Conservation (phyloP, 2,888 invertebrate genomes). For the Osmoderma eremita region DNA sequence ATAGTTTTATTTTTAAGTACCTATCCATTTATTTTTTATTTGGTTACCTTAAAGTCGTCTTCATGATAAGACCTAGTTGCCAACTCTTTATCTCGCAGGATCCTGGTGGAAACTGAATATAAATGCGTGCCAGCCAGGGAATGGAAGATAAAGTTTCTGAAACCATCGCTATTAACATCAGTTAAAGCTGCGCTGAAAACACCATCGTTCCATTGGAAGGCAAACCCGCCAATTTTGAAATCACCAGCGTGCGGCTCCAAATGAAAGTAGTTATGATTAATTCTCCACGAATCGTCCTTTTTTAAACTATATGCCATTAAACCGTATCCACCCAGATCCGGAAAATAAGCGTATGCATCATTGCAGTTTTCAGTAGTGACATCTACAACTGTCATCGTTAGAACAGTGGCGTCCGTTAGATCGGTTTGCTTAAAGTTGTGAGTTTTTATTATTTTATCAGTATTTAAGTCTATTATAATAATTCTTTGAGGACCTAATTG, state of each 20-base stretch:
- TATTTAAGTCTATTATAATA: slow-evolving; percentile 74
- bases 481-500: slow-evolving; percentile 70
- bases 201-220: slow-evolving; percentile 84
- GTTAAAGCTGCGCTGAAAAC: slow-evolving; percentile 78
- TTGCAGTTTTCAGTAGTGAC: slow-evolving; percentile 68
- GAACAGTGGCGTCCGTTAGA: slow-evolving; percentile 64
- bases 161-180: slow-evolving; percentile 65
- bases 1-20: too few species aligned
- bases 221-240: slow-evolving; percentile 72
- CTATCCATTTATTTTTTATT: too few species aligned
- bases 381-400: slow-evolving; percentile 78
- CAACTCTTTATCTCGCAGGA: slow-evolving; percentile 68
- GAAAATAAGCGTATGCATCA: slow-evolving; percentile 76
- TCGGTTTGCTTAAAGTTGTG: slow-evolving; percentile 68
- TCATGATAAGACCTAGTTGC: slow-evolving; percentile 67
- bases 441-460: slow-evolving; percentile 69
- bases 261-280: slow-evolving; percentile 77
- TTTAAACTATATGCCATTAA: slow-evolving; percentile 69
- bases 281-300: slow-evolving; percentile 74
- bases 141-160: slow-evolving; percentile 78
- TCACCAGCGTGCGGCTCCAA: slow-evolving; percentile 77
- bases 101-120: slow-evolving; percentile 74
- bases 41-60: slow-evolving; percentile 67
- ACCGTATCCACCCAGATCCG: slow-evolving; percentile 73
- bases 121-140: slow-evolving; percentile 79